These are phyloP conservation scores for Phoxinus phoxinus DNA, from an alignment of 2,113 vertebrate species.

Conservation along the genomic window DNA sequence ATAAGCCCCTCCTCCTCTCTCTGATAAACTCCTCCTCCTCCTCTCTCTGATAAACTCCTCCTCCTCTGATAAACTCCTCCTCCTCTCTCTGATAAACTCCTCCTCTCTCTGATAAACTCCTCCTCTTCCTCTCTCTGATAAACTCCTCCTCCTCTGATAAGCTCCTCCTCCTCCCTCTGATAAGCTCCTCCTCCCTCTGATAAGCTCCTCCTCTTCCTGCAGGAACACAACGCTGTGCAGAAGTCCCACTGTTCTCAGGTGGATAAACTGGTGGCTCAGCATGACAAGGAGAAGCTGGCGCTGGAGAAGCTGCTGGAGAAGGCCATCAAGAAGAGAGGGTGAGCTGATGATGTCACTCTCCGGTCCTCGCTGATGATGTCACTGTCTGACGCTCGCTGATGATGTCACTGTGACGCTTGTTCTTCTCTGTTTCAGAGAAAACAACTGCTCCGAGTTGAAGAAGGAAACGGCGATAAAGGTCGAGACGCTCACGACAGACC, in stretches of 20 bases:
- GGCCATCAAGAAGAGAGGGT: constrained; percentile 97
- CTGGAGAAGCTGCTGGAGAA: constrained; percentile 95
- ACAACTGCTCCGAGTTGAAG: constrained; percentile 94
- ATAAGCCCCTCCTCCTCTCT: too few species aligned
- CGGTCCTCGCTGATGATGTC: too few species aligned
- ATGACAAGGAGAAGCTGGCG: constrained; percentile 91
- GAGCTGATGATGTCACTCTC: constrained; percentile 33
- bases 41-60: too few species aligned
- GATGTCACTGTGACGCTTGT: neutral
- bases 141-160: too few species aligned
- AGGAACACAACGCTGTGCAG: constrained; percentile 96
- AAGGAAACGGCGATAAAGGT: constrained; percentile 98
- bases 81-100: too few species aligned
- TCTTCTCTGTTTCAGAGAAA: constrained; percentile 81
- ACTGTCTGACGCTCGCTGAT: too few species aligned
- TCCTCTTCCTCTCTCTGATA: too few species aligned
- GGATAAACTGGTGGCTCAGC: constrained; percentile 94
- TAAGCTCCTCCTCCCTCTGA: too few species aligned
- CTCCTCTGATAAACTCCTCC: too few species aligned
- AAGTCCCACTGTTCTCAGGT: constrained; percentile 94
- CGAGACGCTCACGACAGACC: constrained; percentile 88
- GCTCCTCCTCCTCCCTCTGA: too few species aligned
- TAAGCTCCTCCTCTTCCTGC: constrained; percentile 32
- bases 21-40: too few species aligned
- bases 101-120: too few species aligned